Evolutionary conservation across 35 echinoderm and acorn worm species (phyloP).

Genomic region (Antedon bifida): DNA sequence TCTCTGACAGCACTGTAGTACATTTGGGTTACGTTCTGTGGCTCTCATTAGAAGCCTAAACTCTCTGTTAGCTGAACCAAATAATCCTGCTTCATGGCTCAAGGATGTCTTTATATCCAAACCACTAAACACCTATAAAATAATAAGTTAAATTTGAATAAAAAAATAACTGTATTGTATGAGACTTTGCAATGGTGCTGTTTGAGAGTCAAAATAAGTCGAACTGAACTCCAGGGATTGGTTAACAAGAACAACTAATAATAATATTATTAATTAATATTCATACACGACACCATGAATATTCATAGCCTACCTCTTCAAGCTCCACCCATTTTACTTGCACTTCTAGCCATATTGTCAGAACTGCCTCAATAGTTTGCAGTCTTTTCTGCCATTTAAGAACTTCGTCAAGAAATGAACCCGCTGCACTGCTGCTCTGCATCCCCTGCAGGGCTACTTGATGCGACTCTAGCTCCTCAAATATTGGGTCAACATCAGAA

Average conservation of each 20-base stretch:
- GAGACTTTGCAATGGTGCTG: too few relatives aligned
- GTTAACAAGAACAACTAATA: too few relatives aligned
- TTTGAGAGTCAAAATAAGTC: too few relatives aligned
- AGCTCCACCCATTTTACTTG: slow-evolving; percentile 99
- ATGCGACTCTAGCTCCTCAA: slow-evolving; percentile 90
- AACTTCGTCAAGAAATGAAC: slow-evolving; percentile 97
- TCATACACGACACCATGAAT: too few relatives aligned
- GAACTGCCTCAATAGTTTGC: slow-evolving; percentile 86
- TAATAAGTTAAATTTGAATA: background rate
- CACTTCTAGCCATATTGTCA: slow-evolving; percentile 76
- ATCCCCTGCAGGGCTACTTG: slow-evolving; percentile 90
- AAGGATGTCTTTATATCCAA: slow-evolving; percentile 74
- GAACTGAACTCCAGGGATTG: too few relatives aligned
- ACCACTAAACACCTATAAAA: slow-evolving; percentile 72
- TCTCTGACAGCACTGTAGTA: slow-evolving; percentile 82
- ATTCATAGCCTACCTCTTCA: slow-evolving; percentile 48
- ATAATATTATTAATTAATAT: too few relatives aligned
- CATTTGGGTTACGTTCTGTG: slow-evolving; percentile 87
- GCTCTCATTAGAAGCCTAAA: slow-evolving; percentile 94
- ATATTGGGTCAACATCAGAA: slow-evolving; percentile 68
- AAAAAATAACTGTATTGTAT: too few relatives aligned
- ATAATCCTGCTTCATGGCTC: slow-evolving; percentile 66
- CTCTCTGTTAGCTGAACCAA: slow-evolving; percentile 70
- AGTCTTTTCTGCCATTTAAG: slow-evolving; percentile 98
- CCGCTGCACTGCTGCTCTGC: slow-evolving; percentile 93